Percentiles rank a stretch among this genome's conserved stretches.
Evolutionary conservation across 2,888 invertebrate genomes (phyloP).

Genomic region (Hirtodrosophila confusa): DNA sequence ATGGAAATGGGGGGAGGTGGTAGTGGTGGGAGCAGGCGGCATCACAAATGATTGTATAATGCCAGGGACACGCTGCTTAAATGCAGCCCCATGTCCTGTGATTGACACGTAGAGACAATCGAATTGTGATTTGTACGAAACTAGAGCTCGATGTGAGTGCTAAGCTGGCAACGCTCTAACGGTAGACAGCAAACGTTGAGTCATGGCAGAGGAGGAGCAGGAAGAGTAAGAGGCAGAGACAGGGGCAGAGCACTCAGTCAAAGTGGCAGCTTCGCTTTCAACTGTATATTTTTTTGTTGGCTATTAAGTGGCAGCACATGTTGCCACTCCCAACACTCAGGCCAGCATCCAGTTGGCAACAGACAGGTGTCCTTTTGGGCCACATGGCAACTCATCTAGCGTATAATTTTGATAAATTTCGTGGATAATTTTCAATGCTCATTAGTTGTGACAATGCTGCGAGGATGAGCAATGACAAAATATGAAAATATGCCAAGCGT

Average conservation of each 20-base stretch:
- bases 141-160: slow-evolving; percentile 21
- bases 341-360: too few relatives aligned
- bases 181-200: neutral
- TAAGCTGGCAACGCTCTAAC: slow-evolving; percentile 9
- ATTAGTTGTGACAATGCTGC: slow-evolving; percentile 32
- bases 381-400: slow-evolving; percentile 33
- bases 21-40: neutral
- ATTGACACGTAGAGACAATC: slow-evolving; percentile 78
- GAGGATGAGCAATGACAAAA: slow-evolving; percentile 8
- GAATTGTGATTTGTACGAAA: slow-evolving; percentile 73
- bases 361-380: slow-evolving; percentile 48
- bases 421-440: slow-evolving; percentile 30
- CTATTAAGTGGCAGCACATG: slow-evolving; percentile 67
- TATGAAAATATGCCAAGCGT: slow-evolving; percentile 35
- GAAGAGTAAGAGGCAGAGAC: neutral
- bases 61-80: slow-evolving; percentile 55
- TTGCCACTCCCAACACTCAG: slow-evolving; percentile 14
- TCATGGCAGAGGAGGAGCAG: neutral
- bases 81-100: slow-evolving; percentile 65
- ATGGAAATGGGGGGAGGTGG: slow-evolving; percentile 1
- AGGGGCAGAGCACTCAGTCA: slow-evolving; percentile 41
- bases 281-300: slow-evolving; percentile 47
- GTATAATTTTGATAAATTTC: slow-evolving; percentile 38
- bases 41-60: slow-evolving; percentile 73
- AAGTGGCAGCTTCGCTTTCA: slow-evolving; percentile 39